These are phyloP conservation scores for Aldrovandia affinis DNA, from an alignment of 2,797 vertebrate species.

Conservation along the genomic window DNA sequence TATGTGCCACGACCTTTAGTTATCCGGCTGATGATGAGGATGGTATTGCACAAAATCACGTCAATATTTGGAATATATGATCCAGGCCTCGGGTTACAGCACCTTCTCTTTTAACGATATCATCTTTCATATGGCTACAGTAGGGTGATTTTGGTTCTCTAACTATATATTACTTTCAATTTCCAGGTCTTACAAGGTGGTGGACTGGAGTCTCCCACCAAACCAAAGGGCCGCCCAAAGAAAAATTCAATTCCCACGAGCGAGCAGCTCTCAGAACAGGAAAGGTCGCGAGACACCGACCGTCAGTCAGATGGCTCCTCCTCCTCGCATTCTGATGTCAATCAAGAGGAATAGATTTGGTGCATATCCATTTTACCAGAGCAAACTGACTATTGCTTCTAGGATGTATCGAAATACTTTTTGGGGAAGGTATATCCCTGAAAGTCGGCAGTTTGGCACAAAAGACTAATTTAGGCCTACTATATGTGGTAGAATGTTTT, in stretches of 20 bases:
- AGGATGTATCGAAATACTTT: constrained; percentile 23
- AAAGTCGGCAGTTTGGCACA: constrained; percentile 46
- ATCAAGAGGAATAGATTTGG: constrained; percentile 81
- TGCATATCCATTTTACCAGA: constrained; percentile 5
- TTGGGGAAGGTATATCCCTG: constrained; percentile 41
- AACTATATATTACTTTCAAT: constrained; percentile 15
- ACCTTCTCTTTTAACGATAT: background rate
- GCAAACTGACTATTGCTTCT: constrained; percentile 27
- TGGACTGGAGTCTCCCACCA: constrained; percentile 94
- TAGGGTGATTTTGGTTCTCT: background rate
- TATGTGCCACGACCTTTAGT: background rate
- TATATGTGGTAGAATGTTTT: constrained; percentile 43
- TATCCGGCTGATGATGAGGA: background rate
- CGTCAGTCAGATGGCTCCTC: constrained; percentile 73
- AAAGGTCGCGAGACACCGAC: constrained; percentile 80
- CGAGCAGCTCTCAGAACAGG: constrained; percentile 92
- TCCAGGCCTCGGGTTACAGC: background rate
- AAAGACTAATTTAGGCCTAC: constrained; percentile 41
- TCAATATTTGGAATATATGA: background rate
- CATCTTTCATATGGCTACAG: background rate
- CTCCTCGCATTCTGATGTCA: constrained; percentile 75
- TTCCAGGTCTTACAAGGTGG: constrained; percentile 92
- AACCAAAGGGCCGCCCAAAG: constrained; percentile 96
- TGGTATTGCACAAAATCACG: background rate
- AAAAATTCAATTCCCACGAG: constrained; percentile 97